Conservation (phyloP, 2,113 vertebrate genomes). For the Barbus barbus region DNA sequence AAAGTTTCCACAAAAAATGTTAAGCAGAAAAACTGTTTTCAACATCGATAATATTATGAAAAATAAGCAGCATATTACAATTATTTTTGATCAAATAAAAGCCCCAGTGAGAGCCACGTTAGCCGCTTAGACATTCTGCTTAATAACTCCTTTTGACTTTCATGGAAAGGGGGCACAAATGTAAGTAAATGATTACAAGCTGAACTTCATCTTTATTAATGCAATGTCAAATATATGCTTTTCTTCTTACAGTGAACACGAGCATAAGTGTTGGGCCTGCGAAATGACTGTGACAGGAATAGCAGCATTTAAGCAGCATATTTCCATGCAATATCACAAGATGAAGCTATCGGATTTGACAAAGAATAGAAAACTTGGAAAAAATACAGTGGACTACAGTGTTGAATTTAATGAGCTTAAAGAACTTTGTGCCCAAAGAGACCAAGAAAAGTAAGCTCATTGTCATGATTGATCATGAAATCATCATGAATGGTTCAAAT, state of each 20-base stretch:
- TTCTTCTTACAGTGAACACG: constrained; percentile 68
- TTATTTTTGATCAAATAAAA: too few species aligned
- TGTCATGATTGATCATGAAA: too few species aligned
- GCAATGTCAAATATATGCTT: neutral
- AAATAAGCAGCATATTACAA: neutral
- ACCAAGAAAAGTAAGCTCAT: neutral
- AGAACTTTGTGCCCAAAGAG: constrained; percentile 29
- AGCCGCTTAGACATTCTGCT: too few species aligned
- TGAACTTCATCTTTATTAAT: too few species aligned
- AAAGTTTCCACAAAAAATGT: too few species aligned
- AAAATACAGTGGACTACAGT: constrained; percentile 62
- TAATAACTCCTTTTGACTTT: too few species aligned
- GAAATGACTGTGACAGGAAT: constrained; percentile 75
- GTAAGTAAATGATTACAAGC: too few species aligned
- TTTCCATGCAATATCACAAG: constrained; percentile 80
- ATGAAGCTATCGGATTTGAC: neutral
- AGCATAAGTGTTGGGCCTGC: constrained; percentile 88
- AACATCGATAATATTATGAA: neutral
- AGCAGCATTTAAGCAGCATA: constrained; percentile 81
- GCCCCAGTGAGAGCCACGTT: too few species aligned
- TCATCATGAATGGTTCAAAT: too few species aligned
- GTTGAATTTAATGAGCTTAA: constrained; percentile 6
- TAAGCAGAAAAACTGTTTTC: too few species aligned
- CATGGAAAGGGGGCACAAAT: too few species aligned
- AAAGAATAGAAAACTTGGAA: neutral